Percentiles rank a stretch among this genome's conserved stretches.
Conservation (phyloP, 2,797 vertebrate species). For the Hippocampus kuda region DNA sequence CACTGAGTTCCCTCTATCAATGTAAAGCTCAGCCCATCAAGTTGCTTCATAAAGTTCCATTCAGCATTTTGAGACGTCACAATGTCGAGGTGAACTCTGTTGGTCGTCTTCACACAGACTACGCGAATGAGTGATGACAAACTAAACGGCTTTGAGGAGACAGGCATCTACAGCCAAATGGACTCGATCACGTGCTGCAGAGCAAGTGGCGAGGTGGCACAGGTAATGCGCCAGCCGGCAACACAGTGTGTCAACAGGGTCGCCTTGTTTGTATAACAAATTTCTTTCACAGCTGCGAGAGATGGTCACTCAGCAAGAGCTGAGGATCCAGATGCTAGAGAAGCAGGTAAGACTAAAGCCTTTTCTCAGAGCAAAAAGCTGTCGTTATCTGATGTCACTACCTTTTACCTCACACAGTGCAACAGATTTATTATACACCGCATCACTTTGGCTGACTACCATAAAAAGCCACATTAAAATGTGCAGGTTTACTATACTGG, state of each 20-base stretch:
- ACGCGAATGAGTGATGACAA: slow-evolving; percentile 58
- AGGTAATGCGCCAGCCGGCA: slow-evolving; percentile 60
- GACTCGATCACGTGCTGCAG: slow-evolving; percentile 62
- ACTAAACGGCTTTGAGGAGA: slow-evolving; percentile 48
- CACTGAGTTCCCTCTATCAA: too few relatives aligned
- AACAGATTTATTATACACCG: too few relatives aligned
- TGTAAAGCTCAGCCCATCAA: background rate
- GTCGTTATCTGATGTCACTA: too few relatives aligned
- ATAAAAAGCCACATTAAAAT: background rate
- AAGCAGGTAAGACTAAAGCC: slow-evolving; percentile 57
- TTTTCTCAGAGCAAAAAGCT: background rate
- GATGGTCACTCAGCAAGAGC: slow-evolving; percentile 56
- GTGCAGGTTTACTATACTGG: too few relatives aligned
- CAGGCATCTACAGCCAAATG: slow-evolving; percentile 51
- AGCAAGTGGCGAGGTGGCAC: slow-evolving; percentile 61
- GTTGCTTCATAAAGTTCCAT: background rate
- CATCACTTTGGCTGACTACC: too few relatives aligned
- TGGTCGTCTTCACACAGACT: slow-evolving; percentile 49
- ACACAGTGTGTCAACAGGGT: background rate
- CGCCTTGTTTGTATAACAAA: background rate
- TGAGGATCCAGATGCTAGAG: slow-evolving; percentile 66
- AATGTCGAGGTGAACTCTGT: background rate
- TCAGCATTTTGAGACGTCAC: background rate
- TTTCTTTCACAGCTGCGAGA: slow-evolving; percentile 60
- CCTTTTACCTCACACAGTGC: too few relatives aligned